Percentiles rank a stretch among this genome's conserved stretches.
Conservation (phyloP, 2,113 vertebrate species). For the Felis chaus region DNA sequence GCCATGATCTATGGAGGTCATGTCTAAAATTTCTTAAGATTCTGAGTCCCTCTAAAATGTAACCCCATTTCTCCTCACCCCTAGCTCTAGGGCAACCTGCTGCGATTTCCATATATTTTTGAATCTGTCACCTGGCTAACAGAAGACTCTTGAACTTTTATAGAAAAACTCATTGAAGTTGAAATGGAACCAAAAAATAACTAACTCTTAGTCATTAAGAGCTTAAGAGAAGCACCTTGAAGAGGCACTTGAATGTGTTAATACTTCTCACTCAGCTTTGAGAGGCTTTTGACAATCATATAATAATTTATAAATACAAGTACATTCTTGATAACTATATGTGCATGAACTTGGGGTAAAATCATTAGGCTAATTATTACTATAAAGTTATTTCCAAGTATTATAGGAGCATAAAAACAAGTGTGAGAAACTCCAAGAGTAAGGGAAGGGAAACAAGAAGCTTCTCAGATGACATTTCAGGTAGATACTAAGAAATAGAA, state of each 20-base stretch:
- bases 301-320: neutral
- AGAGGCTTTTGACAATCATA: neutral
- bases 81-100: neutral
- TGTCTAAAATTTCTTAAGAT: neutral
- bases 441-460: neutral
- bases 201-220: neutral
- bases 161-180: neutral
- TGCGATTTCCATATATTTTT: neutral
- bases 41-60: neutral
- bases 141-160: neutral
- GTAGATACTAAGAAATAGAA: neutral
- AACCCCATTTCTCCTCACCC: accelerated
- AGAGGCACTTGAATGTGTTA: neutral
- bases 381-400: neutral
- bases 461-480: neutral
- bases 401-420: neutral
- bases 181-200: neutral
- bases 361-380: neutral
- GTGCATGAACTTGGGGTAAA: neutral
- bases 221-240: neutral
- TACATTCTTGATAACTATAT: neutral
- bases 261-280: neutral
- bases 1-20: neutral
- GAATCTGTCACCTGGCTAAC: neutral
- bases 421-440: neutral